Evolutionary conservation across 2,888 invertebrate species (phyloP).

Genomic region (Eulithis testata): DNA sequence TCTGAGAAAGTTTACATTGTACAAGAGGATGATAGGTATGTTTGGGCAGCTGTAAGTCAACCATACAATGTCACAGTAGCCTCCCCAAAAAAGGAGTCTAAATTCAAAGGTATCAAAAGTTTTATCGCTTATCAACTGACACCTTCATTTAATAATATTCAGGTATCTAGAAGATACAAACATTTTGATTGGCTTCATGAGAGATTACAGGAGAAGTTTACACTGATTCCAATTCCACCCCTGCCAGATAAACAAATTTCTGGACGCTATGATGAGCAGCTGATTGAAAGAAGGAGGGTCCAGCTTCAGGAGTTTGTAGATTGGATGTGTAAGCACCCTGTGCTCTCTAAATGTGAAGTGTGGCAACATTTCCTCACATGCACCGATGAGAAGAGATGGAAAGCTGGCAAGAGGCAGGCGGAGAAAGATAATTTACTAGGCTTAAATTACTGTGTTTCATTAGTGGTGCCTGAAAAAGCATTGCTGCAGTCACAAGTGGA

Average conservation of each 20-base stretch:
- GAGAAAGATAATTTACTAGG: constrained; percentile 97
- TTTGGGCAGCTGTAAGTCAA: constrained; percentile 90
- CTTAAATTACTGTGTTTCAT: constrained; percentile 95
- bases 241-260: constrained; percentile 99
- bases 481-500: constrained; percentile 91
- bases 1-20: constrained; percentile 89
- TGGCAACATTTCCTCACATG: constrained; percentile 99
- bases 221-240: constrained; percentile 97
- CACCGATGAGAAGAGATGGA: constrained; percentile 99
- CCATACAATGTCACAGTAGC: constrained; percentile 94
- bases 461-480: constrained; percentile 93
- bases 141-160: constrained; percentile 96
- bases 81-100: constrained; percentile 98
- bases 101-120: constrained; percentile 98
- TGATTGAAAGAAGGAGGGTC: constrained; percentile 96
- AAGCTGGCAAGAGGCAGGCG: constrained; percentile 96
- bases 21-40: constrained; percentile 89
- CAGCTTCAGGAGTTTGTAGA: constrained; percentile 98
- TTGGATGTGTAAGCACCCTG: constrained; percentile 98
- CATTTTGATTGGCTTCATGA: constrained; percentile 99
- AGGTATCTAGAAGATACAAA: constrained; percentile 97
- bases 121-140: constrained; percentile 98
- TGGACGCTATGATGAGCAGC: constrained; percentile 98
- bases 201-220: constrained; percentile 96
- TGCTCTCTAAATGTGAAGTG: constrained; percentile 95